A percentile compares a stretch with the other conserved stretches of the same genome.
Conservation (phyloP, 2,113 vertebrate genomes). For the Corythaeola cristata region DNA sequence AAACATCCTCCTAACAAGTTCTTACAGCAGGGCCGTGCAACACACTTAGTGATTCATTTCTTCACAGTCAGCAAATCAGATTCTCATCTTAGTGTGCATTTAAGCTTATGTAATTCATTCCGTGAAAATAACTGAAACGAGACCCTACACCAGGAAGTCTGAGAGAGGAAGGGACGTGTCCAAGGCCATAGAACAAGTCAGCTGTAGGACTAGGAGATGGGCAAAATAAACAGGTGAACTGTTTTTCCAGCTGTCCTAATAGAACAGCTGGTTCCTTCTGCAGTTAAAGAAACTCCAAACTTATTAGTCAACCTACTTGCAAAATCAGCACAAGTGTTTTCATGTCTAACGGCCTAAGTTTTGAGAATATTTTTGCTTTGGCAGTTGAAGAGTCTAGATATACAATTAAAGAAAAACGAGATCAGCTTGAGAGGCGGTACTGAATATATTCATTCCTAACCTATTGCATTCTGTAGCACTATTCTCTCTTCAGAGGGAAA, state of each 20-base stretch:
- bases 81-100: neutral
- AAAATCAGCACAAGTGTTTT: neutral
- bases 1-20: neutral
- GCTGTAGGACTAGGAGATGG: neutral
- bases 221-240: neutral
- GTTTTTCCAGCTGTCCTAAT: neutral
- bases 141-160: neutral
- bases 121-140: neutral
- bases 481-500: neutral
- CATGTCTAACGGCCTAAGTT: neutral
- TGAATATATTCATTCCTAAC: neutral
- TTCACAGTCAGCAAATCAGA: neutral
- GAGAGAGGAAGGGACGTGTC: neutral
- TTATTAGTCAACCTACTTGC: neutral
- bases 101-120: neutral
- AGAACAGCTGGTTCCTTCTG: neutral
- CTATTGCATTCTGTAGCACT: neutral
- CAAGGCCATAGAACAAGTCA: neutral
- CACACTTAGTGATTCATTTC: neutral
- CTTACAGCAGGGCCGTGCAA: neutral
- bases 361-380: neutral
- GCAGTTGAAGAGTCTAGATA: neutral
- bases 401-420: neutral
- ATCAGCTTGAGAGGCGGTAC: neutral
- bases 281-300: neutral